phyloP scores from a whole-genome alignment of 2,888 invertebrate species.

The Lepidochrysops patricia region DNA sequence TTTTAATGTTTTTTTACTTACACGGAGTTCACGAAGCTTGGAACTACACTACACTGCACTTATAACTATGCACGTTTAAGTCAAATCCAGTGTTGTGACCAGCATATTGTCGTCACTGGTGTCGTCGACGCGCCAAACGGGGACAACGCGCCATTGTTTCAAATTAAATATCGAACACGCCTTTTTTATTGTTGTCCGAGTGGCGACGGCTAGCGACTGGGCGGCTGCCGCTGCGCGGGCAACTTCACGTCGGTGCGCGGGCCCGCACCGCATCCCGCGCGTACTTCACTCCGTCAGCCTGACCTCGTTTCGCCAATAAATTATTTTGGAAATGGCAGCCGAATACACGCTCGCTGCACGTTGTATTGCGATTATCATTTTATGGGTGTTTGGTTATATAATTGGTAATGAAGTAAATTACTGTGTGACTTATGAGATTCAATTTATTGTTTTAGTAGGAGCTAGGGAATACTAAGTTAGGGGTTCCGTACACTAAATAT shows the following conservation, averaged over 20 bases:
- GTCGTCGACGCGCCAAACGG: constrained; percentile 14
- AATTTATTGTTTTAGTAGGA: no score
- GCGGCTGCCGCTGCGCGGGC: constrained; percentile 37
- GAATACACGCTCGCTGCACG: constrained; percentile 41
- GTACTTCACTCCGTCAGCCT: constrained; percentile 38
- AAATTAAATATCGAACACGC: constrained; percentile 21
- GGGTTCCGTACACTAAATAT: no score
- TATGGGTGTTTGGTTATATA: not conserved
- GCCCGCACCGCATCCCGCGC: constrained; percentile 21
- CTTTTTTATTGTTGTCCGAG: constrained; percentile 25
- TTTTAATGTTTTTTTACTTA: constrained; percentile 32
- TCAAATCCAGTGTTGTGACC: constrained; percentile 17
- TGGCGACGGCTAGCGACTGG: constrained; percentile 29
- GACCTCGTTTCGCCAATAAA: constrained; percentile 60
- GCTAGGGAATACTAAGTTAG: no score
- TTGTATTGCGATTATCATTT: constrained; percentile 23
- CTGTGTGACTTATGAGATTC: no score
- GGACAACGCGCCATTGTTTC: constrained; percentile 22
- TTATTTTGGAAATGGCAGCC: constrained; percentile 68
- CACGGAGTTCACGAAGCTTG: constrained; percentile 36
- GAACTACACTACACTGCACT: constrained; percentile 27
- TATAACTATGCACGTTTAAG: constrained; percentile 24
- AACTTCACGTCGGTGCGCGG: constrained; percentile 21
- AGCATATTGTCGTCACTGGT: constrained; percentile 22
- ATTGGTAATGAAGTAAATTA: not conserved